These are phyloP conservation scores for Cheilosia variabilis DNA, from an alignment of 2,888 invertebrate genomes.

Conservation along the genomic window DNA sequence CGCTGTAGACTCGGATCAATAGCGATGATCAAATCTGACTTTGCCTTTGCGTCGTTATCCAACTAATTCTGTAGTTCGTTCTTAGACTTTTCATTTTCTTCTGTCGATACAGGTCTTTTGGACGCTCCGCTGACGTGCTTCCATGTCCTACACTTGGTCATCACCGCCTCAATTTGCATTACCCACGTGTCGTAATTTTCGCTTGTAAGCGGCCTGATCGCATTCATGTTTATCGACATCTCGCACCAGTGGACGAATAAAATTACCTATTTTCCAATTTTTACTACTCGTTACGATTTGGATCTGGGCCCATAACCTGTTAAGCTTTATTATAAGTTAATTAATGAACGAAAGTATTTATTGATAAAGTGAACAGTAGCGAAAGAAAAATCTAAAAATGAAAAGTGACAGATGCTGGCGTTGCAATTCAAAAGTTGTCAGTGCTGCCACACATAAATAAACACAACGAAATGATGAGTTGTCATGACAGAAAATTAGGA, in stretches of 20 bases:
- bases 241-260: background rate
- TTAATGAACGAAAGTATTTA: too few relatives aligned
- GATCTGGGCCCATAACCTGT: background rate
- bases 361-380: too few relatives aligned
- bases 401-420: too few relatives aligned
- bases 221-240: background rate
- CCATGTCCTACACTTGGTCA: conserved; percentile 19
- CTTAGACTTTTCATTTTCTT: background rate
- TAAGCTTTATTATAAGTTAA: too few relatives aligned
- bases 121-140: conserved; percentile 6
- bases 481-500: too few relatives aligned
- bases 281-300: background rate
- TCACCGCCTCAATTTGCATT: conserved; percentile 37
- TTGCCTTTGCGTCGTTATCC: conserved; percentile 25
- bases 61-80: conserved; percentile 13
- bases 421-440: too few relatives aligned
- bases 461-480: too few relatives aligned
- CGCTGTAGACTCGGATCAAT: conserved; percentile 20
- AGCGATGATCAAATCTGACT: conserved; percentile 14
- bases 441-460: too few relatives aligned
- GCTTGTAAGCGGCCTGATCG: background rate
- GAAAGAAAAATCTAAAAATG: too few relatives aligned
- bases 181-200: conserved; percentile 40
- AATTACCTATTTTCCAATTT: background rate
- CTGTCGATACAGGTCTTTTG: background rate